A percentile compares a stretch with the other conserved stretches of the same genome.
Evolutionary conservation across 2,797 vertebrate species (phyloP).

Genomic region (Somateria mollissima): DNA sequence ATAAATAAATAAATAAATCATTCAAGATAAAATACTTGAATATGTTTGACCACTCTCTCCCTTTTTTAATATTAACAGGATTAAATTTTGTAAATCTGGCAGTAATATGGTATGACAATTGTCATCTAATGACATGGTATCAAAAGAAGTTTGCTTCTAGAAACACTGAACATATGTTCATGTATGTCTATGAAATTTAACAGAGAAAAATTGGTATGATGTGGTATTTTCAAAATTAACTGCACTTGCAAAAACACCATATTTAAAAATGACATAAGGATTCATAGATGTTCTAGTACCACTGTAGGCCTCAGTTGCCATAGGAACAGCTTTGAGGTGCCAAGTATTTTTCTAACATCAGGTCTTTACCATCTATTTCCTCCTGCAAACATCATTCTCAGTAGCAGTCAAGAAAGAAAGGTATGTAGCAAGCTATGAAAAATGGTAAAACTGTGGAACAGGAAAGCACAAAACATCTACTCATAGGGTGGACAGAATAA

Average conservation of each 20-base stretch:
- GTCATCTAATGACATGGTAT: not conserved
- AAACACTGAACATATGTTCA: not conserved
- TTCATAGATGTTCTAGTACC: not conserved
- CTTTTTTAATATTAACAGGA: not conserved
- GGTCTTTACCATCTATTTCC: constrained; percentile 37
- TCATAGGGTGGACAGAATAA: not conserved
- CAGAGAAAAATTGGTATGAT: not conserved
- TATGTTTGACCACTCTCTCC: not conserved
- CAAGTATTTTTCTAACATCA: constrained; percentile 27
- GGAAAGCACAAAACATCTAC: not conserved
- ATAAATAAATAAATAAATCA: not conserved
- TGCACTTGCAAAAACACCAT: not conserved
- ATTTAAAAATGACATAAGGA: not conserved
- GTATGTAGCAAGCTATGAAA: not conserved
- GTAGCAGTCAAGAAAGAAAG: not conserved
- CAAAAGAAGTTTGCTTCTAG: not conserved
- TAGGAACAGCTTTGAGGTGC: constrained; percentile 34
- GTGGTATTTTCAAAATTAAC: not conserved
- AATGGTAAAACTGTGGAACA: not conserved
- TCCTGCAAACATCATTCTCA: constrained; percentile 7
- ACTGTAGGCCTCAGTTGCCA: constrained; percentile 34
- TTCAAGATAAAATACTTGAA: not conserved
- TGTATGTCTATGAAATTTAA: not conserved
- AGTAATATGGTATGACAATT: not conserved
- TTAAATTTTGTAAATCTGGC: not conserved